These are phyloP conservation scores for Cottoperca gobio DNA, from an alignment of 2,797 vertebrate genomes.

Conservation along the genomic window DNA sequence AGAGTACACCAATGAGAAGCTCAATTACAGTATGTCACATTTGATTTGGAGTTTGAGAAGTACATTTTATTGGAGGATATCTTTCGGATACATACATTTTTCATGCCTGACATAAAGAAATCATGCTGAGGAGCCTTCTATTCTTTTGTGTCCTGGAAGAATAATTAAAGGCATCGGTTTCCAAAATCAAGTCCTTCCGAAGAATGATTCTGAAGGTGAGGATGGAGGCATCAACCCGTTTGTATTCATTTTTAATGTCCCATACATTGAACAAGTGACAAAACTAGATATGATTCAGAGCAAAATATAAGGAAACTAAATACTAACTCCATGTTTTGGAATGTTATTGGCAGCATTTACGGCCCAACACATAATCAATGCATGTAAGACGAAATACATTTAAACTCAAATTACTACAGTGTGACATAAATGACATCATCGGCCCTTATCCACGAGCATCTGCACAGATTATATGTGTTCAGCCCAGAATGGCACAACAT, in stretches of 20 bases:
- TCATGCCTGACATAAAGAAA: not conserved
- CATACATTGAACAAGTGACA: not conserved
- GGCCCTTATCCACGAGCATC: too few species aligned
- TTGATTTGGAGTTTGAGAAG: constrained; percentile 15
- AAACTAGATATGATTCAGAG: not conserved
- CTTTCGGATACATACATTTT: not conserved
- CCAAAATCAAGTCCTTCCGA: not conserved
- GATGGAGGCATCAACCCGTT: not conserved
- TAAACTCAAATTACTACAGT: too few species aligned
- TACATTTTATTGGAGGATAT: constrained; percentile 5
- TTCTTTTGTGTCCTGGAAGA: not conserved
- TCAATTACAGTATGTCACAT: constrained; percentile 33
- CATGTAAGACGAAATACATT: too few species aligned
- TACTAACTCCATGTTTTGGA: too few species aligned
- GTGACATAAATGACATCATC: too few species aligned
- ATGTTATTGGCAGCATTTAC: too few species aligned
- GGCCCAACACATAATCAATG: too few species aligned
- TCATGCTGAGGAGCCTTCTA: not conserved
- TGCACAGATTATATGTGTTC: too few species aligned
- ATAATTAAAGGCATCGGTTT: not conserved
- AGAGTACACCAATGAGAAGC: constrained; percentile 19
- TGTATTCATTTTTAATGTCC: not conserved
- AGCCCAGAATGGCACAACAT: too few species aligned
- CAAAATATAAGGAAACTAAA: too few species aligned
- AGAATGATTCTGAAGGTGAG: not conserved